Percentiles rank a stretch among this genome's conserved stretches.
phyloP scores from a whole-genome alignment of 1,140 invertebrate genomes.

The Heliothis virescens region DNA sequence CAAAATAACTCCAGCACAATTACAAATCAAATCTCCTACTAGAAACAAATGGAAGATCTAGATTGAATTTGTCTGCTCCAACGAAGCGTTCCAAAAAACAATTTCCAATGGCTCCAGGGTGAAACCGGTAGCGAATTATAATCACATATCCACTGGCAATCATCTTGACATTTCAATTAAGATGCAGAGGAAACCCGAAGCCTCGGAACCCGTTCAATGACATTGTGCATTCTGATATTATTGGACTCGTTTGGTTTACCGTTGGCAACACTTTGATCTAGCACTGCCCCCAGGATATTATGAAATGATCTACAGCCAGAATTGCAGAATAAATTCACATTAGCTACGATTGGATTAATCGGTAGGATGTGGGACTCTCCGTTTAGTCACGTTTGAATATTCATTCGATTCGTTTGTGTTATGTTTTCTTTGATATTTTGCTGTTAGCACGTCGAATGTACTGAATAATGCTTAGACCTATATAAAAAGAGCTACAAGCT shows the following conservation, averaged over 20 bases:
- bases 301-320: slow-evolving; percentile 20
- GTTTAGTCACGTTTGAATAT: background rate
- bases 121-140: slow-evolving; percentile 55
- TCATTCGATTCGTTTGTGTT: background rate
- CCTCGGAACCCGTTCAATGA: slow-evolving; percentile 39
- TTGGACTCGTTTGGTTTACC: slow-evolving; percentile 45
- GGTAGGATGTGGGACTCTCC: background rate
- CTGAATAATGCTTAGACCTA: background rate
- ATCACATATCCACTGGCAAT: slow-evolving; percentile 53
- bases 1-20: too few species aligned
- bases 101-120: slow-evolving; percentile 10
- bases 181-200: slow-evolving; percentile 25
- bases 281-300: slow-evolving; percentile 24
- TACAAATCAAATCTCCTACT: too few species aligned
- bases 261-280: slow-evolving; percentile 44
- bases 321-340: slow-evolving; percentile 20
- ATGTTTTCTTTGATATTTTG: background rate
- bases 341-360: background rate
- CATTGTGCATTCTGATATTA: slow-evolving; percentile 49
- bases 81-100: slow-evolving; percentile 22
- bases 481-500: background rate
- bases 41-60: background rate
- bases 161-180: slow-evolving; percentile 56
- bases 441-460: background rate
- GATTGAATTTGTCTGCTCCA: slow-evolving; percentile 32